These are phyloP conservation scores for Nomia melanderi DNA, from an alignment of 1,140 invertebrate genomes.

Conservation along the genomic window DNA sequence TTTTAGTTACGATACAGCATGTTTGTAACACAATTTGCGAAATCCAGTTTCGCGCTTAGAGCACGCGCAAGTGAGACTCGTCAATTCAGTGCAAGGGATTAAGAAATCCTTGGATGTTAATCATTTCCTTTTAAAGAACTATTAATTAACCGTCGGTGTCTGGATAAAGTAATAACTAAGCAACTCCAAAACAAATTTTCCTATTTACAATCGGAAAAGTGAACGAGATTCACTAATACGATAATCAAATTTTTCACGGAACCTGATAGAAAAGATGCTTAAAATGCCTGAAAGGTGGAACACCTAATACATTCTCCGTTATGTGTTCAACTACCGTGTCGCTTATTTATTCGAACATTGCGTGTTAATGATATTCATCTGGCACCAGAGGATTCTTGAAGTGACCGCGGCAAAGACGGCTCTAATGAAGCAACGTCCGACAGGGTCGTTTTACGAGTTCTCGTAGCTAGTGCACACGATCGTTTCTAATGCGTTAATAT, in stretches of 20 bases:
- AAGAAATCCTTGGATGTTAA: too few species aligned
- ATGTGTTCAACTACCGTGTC: not conserved
- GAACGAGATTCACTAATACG: too few species aligned
- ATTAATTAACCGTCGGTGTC: too few species aligned
- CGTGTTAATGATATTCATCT: slow-evolving; percentile 3
- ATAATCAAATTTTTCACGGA: not conserved
- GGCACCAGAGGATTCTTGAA: not conserved
- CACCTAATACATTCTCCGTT: not conserved
- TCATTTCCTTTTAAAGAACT: too few species aligned
- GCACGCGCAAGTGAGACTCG: too few species aligned
- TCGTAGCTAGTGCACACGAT: not conserved
- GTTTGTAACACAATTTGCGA: too few species aligned
- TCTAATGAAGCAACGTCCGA: slow-evolving; percentile 9
- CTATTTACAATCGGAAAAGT: too few species aligned
- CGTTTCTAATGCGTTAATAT: slow-evolving; percentile 4
- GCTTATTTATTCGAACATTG: not conserved
- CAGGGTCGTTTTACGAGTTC: not conserved
- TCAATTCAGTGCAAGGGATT: too few species aligned
- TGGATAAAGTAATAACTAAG: too few species aligned
- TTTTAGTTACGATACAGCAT: too few species aligned
- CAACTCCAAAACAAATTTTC: too few species aligned
- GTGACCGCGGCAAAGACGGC: not conserved
- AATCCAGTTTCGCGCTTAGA: too few species aligned
- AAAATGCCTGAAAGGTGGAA: not conserved
- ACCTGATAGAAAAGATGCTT: not conserved